Conservation (phyloP, 23 tunicate species). For the Corella eumyota region DNA sequence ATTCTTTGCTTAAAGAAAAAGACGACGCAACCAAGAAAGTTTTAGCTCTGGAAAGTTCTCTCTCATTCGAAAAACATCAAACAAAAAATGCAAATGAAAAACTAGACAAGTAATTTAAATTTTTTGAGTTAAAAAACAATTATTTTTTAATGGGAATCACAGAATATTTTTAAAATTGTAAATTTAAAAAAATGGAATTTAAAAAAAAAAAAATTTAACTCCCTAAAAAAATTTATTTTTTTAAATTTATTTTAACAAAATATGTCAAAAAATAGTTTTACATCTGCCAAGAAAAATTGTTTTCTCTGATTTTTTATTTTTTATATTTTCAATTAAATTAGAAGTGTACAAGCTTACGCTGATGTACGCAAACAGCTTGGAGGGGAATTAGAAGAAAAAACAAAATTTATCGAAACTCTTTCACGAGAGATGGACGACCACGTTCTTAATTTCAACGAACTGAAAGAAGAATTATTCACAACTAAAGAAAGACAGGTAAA, state of each 20-base stretch:
- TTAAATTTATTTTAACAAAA: background rate
- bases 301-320: background rate
- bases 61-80: slow-evolving; percentile 25
- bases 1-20: slow-evolving; percentile 28
- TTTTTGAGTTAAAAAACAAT: background rate
- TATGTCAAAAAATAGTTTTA: background rate
- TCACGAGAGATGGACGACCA: slow-evolving; percentile 40
- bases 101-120: slow-evolving; percentile 41
- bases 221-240: background rate
- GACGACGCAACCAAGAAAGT: slow-evolving; percentile 26
- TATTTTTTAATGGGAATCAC: background rate
- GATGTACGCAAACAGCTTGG: slow-evolving; percentile 63
- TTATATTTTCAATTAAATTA: background rate
- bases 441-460: slow-evolving; percentile 23
- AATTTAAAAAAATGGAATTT: too few relatives aligned
- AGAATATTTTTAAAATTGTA: too few relatives aligned
- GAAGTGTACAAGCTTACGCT: slow-evolving; percentile 56
- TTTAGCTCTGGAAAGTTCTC: slow-evolving; percentile 26
- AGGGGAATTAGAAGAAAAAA: slow-evolving; percentile 45
- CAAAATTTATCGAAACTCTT: slow-evolving; percentile 21
- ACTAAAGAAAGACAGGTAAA: slow-evolving; percentile 39
- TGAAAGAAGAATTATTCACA: slow-evolving; percentile 53
- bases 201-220: background rate
- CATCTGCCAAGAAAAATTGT: background rate
- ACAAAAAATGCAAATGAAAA: slow-evolving; percentile 49